phyloP scores from a whole-genome alignment of 2,888 invertebrate genomes.

The Lagria hirta region DNA sequence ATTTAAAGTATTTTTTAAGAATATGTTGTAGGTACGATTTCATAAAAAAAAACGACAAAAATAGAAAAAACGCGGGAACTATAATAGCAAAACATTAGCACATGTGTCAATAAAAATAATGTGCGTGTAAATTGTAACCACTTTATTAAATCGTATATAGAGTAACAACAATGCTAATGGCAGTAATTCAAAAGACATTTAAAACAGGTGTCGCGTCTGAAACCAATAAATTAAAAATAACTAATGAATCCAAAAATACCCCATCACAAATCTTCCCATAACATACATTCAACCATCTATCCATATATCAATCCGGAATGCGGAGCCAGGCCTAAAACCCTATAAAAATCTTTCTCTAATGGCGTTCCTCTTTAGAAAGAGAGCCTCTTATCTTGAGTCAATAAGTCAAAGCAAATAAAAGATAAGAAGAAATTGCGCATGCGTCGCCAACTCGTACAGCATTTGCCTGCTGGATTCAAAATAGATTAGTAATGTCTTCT shows the following conservation, averaged over 20 bases:
- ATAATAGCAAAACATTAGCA: no score
- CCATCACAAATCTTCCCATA: no score
- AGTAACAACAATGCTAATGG: constrained; percentile 9
- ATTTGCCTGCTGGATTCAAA: constrained; percentile 38
- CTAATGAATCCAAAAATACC: constrained; percentile 49
- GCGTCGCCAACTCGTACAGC: constrained; percentile 38
- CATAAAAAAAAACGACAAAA: no score
- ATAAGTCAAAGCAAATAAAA: constrained; percentile 18
- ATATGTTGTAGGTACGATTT: no score
- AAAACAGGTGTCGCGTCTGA: constrained; percentile 48
- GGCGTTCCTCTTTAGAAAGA: constrained; percentile 33
- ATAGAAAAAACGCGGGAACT: no score
- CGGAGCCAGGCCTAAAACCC: constrained; percentile 40
- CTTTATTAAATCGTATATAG: constrained; percentile 14
- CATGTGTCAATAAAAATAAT: no score
- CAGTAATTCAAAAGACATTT: constrained; percentile 22
- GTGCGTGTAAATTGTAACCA: constrained; percentile 2
- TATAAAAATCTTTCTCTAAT: constrained; percentile 40
- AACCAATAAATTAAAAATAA: constrained; percentile 47
- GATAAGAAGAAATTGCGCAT: constrained; percentile 40
- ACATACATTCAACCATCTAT: constrained; percentile 39
- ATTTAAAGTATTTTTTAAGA: no score
- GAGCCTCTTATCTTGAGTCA: not conserved
- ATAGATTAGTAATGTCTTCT: constrained; percentile 36
- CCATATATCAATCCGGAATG: constrained; percentile 41